A percentile compares a stretch with the other conserved stretches of the same genome.
Conservation (phyloP, 2,113 vertebrate genomes). For the Atlantisia rogersi region DNA sequence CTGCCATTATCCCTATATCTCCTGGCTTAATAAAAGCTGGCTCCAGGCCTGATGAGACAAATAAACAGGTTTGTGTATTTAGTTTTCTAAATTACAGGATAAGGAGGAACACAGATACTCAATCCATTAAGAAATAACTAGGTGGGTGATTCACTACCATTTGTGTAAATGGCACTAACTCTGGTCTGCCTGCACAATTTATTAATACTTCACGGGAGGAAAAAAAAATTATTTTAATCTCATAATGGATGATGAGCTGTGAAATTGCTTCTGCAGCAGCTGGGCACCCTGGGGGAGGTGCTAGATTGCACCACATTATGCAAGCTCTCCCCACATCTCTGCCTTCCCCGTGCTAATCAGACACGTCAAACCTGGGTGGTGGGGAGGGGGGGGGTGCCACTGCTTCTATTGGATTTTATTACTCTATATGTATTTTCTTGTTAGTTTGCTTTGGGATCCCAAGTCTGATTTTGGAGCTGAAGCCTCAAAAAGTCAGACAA, state of each 20-base stretch:
- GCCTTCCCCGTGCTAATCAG: slow-evolving; percentile 54
- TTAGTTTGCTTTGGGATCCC: neutral
- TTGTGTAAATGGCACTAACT: slow-evolving; percentile 64
- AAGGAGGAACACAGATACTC: slow-evolving; percentile 45
- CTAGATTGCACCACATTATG: slow-evolving; percentile 68
- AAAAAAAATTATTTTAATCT: slow-evolving; percentile 66
- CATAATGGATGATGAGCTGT: slow-evolving; percentile 72
- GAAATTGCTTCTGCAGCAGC: slow-evolving; percentile 67
- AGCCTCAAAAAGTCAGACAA: no score
- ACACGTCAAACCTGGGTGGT: neutral
- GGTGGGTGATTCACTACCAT: slow-evolving; percentile 62
- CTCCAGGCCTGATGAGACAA: neutral
- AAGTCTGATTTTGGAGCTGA: neutral
- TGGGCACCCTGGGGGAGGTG: slow-evolving; percentile 71
- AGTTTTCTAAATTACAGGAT: slow-evolving; percentile 52
- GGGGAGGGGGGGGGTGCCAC: neutral
- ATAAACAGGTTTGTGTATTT: slow-evolving; percentile 56
- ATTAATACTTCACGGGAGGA: slow-evolving; percentile 69
- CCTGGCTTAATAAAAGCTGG: neutral
- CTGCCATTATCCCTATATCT: neutral
- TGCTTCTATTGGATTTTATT: neutral
- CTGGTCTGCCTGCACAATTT: slow-evolving; percentile 64
- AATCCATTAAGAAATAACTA: slow-evolving; percentile 72
- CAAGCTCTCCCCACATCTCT: slow-evolving; percentile 55
- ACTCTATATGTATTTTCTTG: neutral